Conservation (phyloP, 2,797 vertebrate species). For the Schizopygopsis malacanthus region DNA sequence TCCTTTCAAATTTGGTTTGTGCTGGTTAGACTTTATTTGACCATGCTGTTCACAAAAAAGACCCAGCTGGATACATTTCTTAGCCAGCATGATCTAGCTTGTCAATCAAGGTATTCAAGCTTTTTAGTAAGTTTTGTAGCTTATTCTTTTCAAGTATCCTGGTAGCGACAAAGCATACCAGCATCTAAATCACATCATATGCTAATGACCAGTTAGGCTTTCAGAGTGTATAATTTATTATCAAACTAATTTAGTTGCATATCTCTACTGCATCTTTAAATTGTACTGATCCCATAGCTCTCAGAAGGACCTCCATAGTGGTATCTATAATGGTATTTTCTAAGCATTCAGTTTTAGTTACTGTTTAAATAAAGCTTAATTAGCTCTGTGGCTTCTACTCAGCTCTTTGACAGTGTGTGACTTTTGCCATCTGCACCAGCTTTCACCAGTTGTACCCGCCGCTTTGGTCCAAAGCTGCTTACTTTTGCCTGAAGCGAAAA, state of each 20-base stretch:
- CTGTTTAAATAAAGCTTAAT: constrained; percentile 11
- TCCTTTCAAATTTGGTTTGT: background rate
- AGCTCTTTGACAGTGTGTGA: constrained; percentile 1
- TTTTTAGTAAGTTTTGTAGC: background rate
- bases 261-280: background rate
- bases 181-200: background rate
- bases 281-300: constrained; percentile 8
- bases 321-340: background rate
- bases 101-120: background rate
- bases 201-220: background rate
- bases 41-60: background rate
- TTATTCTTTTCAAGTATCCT: background rate
- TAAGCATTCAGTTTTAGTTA: background rate
- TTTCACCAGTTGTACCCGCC: background rate
- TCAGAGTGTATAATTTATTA: background rate
- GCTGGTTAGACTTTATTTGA: background rate
- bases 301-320: background rate
- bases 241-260: background rate
- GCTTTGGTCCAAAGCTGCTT: constrained; percentile 34
- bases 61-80: background rate
- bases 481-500: constrained; percentile 28
- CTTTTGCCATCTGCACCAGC: constrained; percentile 17
- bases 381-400: constrained; percentile 18
- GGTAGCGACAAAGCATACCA: background rate
- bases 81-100: background rate